Conservation (phyloP, 2,888 invertebrate genomes). For the Epicampocera succincta region DNA sequence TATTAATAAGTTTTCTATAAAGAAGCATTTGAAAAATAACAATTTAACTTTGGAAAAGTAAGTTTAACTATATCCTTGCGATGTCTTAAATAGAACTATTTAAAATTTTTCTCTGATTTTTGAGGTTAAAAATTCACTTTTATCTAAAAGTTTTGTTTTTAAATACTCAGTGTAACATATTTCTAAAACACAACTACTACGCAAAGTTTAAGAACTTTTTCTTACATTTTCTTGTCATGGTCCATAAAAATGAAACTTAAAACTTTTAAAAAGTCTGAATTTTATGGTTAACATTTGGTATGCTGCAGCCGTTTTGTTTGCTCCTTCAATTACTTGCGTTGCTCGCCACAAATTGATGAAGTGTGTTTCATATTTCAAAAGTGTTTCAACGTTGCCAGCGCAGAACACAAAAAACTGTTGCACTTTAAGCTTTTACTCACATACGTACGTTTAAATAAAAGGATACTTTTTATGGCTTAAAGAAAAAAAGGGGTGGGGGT, state of each 20-base stretch:
- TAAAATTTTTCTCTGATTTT: too few relatives aligned
- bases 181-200: constrained; percentile 43
- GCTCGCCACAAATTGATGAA: constrained; percentile 71
- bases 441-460: constrained; percentile 8
- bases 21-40: too few relatives aligned
- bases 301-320: constrained; percentile 22
- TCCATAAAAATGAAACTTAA: constrained; percentile 54
- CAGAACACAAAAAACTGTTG: constrained; percentile 49
- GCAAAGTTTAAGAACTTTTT: constrained; percentile 34
- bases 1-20: too few relatives aligned
- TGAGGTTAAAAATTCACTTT: too few relatives aligned
- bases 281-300: constrained; percentile 54
- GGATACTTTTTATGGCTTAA: constrained; percentile 20
- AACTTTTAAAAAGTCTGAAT: constrained; percentile 64
- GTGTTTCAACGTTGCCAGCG: constrained; percentile 13
- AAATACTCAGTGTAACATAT: neutral
- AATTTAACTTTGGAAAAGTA: too few relatives aligned
- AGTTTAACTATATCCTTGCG: too few relatives aligned
- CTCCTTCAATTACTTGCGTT: constrained; percentile 62
- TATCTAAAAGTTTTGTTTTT: too few relatives aligned
- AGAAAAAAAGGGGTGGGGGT: too few relatives aligned
- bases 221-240: constrained; percentile 7
- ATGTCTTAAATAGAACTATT: too few relatives aligned
- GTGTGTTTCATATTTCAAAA: constrained; percentile 71
- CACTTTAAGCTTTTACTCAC: constrained; percentile 40